Evolutionary conservation across 2,797 vertebrate genomes (phyloP), one percentile per base, ranked within the genome.

Genomic region (Hypotaenidia okinawae): DNA sequence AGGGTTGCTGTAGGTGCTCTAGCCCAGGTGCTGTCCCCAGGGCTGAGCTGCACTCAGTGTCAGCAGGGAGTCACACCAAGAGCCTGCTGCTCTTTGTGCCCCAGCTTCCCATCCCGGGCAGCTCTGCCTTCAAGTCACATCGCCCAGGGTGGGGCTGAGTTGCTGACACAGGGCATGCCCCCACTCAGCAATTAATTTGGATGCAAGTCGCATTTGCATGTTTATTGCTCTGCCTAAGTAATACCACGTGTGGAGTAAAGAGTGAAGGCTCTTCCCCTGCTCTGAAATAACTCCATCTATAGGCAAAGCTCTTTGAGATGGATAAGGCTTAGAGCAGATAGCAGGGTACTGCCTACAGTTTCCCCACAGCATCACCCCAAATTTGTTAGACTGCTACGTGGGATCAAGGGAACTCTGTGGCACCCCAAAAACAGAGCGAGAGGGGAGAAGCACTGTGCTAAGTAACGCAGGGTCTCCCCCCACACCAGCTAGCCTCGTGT

Each of bases 401-500:
- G 51, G 51, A 63, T 37, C 30, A 64, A n/a, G 13, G 27, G 9
- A 82, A 52, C 7, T 37, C 43, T 13, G 59, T 39, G 33, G 14
- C 10, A 4, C 58, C 24, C 18, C 49, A 70, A 10, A 52, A 52
- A 47, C 43, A 59, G 11, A 49, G 45, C 0, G 0, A 33, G 52
- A 59, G 16, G 15, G 45, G 21, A 57, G 39, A 67, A 85, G 21
- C 57, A 25, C 39, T 4, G 10, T 41, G 23, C 8, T 27, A 61
- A 61, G 30, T 30, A 43, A 33, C 2, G 0, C 51, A 55, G 47
- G 11, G 32, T 32, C 4, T 23, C 3, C 16, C 13, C 14, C 13
- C 14, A 16, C 0, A 0, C 6, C 43, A 69, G 66, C 18, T 63
- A 28, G n/a, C 17, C 3, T 5, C 5, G 1, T 2, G 8, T 2